These are phyloP conservation scores for Plagiodera versicolora DNA, from an alignment of 2,888 invertebrate genomes.

Conservation along the genomic window DNA sequence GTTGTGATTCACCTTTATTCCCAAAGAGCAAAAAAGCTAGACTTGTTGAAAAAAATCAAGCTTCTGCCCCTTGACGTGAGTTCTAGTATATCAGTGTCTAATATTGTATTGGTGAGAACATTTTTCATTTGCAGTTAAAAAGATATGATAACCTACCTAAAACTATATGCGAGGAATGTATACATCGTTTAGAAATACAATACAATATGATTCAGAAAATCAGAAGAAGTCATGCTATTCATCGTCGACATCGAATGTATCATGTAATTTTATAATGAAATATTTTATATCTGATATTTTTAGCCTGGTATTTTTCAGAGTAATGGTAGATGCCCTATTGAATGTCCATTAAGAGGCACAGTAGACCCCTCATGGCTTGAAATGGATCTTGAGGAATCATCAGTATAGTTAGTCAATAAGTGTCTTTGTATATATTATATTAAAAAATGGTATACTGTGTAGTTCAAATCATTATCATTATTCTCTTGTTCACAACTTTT, in stretches of 20 bases:
- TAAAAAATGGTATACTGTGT: not conserved
- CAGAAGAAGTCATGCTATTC: slow-evolving; percentile 49
- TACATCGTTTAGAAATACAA: slow-evolving; percentile 59
- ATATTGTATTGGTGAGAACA: too few species aligned
- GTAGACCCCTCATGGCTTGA: slow-evolving; percentile 36
- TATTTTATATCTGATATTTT: not conserved
- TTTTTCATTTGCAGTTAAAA: slow-evolving; percentile 45
- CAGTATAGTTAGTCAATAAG: slow-evolving; percentile 10
- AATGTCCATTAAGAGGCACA: slow-evolving; percentile 47
- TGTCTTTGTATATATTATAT: slow-evolving; percentile 7
- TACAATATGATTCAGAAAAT: slow-evolving; percentile 58
- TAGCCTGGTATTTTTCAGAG: slow-evolving; percentile 36
- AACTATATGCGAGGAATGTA: slow-evolving; percentile 64
- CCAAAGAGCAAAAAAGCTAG: slow-evolving; percentile 73
- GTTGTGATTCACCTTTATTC: slow-evolving; percentile 83
- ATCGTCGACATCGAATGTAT: slow-evolving; percentile 45
- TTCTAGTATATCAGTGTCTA: too few species aligned
- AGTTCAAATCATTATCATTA: too few species aligned
- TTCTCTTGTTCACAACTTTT: too few species aligned
- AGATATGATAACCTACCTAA: slow-evolving; percentile 64
- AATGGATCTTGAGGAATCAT: slow-evolving; percentile 23
- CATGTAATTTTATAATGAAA: slow-evolving; percentile 48
- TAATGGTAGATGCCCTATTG: slow-evolving; percentile 48
- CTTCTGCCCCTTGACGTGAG: slow-evolving; percentile 80
- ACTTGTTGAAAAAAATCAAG: slow-evolving; percentile 77